Evolutionary conservation across 2,888 invertebrate genomes (phyloP).

Genomic region (Cantharis rufa): DNA sequence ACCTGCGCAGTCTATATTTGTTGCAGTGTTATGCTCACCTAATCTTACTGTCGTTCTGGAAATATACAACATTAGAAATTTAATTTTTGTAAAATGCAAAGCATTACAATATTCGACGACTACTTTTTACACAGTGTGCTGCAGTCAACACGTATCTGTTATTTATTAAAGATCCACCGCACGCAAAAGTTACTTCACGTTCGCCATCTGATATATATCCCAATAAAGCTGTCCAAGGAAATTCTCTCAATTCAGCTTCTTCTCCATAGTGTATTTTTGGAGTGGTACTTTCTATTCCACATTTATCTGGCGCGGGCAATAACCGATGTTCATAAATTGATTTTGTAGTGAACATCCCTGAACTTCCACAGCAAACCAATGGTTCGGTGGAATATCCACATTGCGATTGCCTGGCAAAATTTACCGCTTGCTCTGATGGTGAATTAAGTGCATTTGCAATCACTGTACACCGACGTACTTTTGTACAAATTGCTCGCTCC

Average conservation of each 20-base stretch:
- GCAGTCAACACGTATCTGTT: slow-evolving; percentile 60
- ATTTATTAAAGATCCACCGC: slow-evolving; percentile 61
- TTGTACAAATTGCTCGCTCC: not conserved
- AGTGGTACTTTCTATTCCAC: slow-evolving; percentile 10
- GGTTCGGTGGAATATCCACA: not conserved
- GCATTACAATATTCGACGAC: not conserved
- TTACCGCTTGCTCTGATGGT: not conserved
- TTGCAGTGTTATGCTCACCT: not conserved
- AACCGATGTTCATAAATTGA: not conserved
- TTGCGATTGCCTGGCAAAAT: not conserved
- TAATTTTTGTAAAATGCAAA: not conserved
- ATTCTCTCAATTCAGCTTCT: slow-evolving; percentile 53
- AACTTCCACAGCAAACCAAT: not conserved
- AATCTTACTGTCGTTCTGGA: not conserved
- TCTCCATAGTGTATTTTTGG: slow-evolving; percentile 51
- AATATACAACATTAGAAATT: not conserved
- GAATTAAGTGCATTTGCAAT: not conserved
- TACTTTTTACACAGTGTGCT: slow-evolving; percentile 49
- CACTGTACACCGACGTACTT: not conserved
- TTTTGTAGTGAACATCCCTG: not conserved
- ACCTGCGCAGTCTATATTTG: not conserved
- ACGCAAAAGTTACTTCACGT: slow-evolving; percentile 42
- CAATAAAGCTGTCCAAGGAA: slow-evolving; percentile 58
- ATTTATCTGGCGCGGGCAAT: slow-evolving; percentile 1
- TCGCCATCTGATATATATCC: slow-evolving; percentile 45